phyloP scores from a whole-genome alignment of 2,113 vertebrate species.

The Propithecus coquereli region DNA sequence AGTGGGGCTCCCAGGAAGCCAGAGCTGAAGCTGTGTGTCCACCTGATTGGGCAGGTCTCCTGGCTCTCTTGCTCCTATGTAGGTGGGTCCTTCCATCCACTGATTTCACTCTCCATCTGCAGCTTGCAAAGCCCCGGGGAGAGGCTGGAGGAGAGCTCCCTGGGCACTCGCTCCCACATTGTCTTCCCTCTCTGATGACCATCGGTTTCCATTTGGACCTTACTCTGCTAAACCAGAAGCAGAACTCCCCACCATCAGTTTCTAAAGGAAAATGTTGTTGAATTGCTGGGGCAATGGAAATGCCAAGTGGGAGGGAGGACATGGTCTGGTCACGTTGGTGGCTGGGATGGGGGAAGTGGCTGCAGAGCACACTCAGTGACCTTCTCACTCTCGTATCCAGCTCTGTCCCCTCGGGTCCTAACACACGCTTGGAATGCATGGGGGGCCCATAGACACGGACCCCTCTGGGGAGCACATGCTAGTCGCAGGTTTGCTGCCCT shows the following conservation, averaged over 20 bases:
- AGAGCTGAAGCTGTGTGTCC: not conserved
- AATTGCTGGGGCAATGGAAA: not conserved
- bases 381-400: not conserved
- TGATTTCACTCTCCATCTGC: not conserved
- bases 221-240: fast-evolving
- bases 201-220: not conserved
- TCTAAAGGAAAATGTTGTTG: not conserved
- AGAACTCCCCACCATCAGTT: not conserved
- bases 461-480: not conserved
- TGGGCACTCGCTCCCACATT: not conserved
- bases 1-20: not conserved
- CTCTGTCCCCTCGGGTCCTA: not conserved
- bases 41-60: not conserved
- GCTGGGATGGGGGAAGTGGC: not conserved
- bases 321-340: not conserved
- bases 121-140: not conserved
- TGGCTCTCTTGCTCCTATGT: fast-evolving
- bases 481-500: not conserved
- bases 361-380: not conserved
- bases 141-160: not conserved
- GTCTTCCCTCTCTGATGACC: not conserved
- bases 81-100: not conserved
- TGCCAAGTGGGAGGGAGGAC: not conserved
- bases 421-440: fast-evolving
- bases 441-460: not conserved